Evolutionary conservation across 2,113 vertebrate species (phyloP), one percentile per base, ranked within the genome.

Genomic region (Elachura formosa): DNA sequence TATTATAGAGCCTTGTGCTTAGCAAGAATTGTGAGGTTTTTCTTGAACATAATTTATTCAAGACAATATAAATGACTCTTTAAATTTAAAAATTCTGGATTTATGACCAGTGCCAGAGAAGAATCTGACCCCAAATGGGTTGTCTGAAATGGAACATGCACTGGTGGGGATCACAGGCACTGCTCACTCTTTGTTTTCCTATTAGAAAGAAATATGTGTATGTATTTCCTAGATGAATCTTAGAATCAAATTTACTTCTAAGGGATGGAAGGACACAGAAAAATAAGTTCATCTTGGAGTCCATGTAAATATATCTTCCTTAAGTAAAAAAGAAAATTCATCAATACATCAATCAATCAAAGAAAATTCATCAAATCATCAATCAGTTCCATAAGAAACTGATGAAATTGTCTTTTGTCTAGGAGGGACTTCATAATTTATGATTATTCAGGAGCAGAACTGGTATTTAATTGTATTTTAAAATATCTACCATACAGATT

Each of bases 41-140:
- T 38, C 67, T 92, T 72, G 29, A 89, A 49, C 46, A 55, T n/a
- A 41, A 75, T 92, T 91, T 93, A 69, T 80, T 91, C 55, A 76
- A 74, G 51, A 51, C 34, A 84, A 91, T 40, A 80, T 85, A 96
- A 95, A 91, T 38, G 51, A 74, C 67, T 83, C 19, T 51, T 77
- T 46, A 77, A 89, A 83, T 80, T 78, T n/a, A 85, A 73, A 95
- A 91, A 66, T 41, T 93, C 93, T 83, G 74, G 85, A 88, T 94
- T 83, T 83, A 95, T 67, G 78, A 77, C 67, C 5, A 3, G 55
- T 63, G 78, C 63, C 93, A 95, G 38, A 81, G 78, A 93, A 87
- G 84, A 96, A 97, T 89, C 91, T 94, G 86, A 94, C 74, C 66
- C 46, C 4, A 3, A 81, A 89, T 25, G 40, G 11, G 48, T 14